Evolutionary conservation across 2,113 vertebrate genomes (phyloP), one percentile per base, ranked within the genome.

Genomic region (Myrmecobius fasciatus): DNA sequence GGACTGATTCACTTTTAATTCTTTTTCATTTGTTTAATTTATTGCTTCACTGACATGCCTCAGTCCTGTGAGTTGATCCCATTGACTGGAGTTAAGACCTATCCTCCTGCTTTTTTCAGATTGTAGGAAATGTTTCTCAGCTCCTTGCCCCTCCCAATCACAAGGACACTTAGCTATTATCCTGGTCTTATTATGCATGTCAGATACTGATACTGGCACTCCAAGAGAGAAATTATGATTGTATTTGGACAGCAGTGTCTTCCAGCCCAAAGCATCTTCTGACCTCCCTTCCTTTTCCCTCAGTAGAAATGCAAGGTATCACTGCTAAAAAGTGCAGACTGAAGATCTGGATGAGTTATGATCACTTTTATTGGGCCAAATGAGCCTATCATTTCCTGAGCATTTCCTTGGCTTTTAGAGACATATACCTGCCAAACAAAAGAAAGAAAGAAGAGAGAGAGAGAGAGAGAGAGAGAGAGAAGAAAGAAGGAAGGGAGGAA

Each of bases 161-260:
- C 67, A 83, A 83, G 67, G 67, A 83, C 67, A 83, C 67, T 83
- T n/a, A 83, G 67, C 67, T 83, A 83, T 83, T 83, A 83, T 83
- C 67, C 67, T 83, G 67, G 67, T 83, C 67, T 83, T 83, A 83
- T 83, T 83, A 83, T 83, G 36, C 67, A 83, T 83, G 67, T 83
- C 67, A 83, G 67, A 83, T 20, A 43, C 67, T 83, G 67, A n/a
- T 83, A 43, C n/a, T 83, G 20, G 60, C 14, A n/a, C 67, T 83
- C n/a, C 67, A 43, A 2, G 67, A 43, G 67, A 43, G 67, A 83
- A 83, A 83, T 83, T 83, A 83, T 83, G 67, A 83, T 83, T 83
- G n/a, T 83, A 83, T 83, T 83, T 83, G 67, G 67, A 83, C n/a
- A 43, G n/a, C 67, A 83, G n/a, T 83, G 20, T 43, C 67, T 83